Evolutionary conservation across 1,140 invertebrate species (phyloP).

Genomic region (Chlorops oryzae): DNA sequence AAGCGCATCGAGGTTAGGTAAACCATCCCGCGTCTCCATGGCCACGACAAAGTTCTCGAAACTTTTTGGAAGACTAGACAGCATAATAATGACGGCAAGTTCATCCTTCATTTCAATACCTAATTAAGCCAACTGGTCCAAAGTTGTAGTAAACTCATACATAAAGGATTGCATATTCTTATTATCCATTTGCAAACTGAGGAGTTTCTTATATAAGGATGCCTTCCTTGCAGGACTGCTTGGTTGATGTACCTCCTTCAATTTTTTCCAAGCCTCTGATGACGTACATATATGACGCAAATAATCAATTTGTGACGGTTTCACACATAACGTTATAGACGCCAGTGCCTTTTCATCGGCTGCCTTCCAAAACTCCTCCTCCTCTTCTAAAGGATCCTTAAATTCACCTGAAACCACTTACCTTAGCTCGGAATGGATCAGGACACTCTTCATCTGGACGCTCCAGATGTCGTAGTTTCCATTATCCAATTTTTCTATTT

Average conservation of each 20-base stretch:
- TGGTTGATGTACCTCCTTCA: slow-evolving; percentile 10
- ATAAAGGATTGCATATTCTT: background rate
- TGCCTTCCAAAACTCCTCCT: background rate
- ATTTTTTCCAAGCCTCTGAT: slow-evolving; percentile 5
- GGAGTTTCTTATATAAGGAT: slow-evolving; percentile 11
- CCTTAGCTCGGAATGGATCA: background rate
- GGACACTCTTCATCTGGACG: slow-evolving; percentile 3
- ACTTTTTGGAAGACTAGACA: slow-evolving; percentile 2
- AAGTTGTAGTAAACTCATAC: slow-evolving; percentile 1
- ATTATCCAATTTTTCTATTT: slow-evolving; percentile 12
- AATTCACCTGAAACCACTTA: background rate
- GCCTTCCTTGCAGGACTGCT: slow-evolving; percentile 12
- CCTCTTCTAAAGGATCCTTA: background rate
- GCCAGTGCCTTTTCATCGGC: slow-evolving; percentile 8
- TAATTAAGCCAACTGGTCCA: slow-evolving; percentile 13
- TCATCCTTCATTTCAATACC: slow-evolving; percentile 12
- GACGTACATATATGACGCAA: slow-evolving; percentile 7
- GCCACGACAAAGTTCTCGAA: slow-evolving; percentile 18
- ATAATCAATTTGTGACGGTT: slow-evolving; percentile 7
- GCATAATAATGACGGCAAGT: slow-evolving; percentile 7
- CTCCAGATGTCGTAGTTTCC: slow-evolving; percentile 11
- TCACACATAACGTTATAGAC: slow-evolving; percentile 4
- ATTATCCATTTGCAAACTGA: slow-evolving; percentile 5
- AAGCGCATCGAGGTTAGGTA: slow-evolving; percentile 7
- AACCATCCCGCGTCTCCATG: slow-evolving; percentile 12